Evolutionary conservation across 2,113 vertebrate species (phyloP).

Genomic region (Chionomys nivalis): DNA sequence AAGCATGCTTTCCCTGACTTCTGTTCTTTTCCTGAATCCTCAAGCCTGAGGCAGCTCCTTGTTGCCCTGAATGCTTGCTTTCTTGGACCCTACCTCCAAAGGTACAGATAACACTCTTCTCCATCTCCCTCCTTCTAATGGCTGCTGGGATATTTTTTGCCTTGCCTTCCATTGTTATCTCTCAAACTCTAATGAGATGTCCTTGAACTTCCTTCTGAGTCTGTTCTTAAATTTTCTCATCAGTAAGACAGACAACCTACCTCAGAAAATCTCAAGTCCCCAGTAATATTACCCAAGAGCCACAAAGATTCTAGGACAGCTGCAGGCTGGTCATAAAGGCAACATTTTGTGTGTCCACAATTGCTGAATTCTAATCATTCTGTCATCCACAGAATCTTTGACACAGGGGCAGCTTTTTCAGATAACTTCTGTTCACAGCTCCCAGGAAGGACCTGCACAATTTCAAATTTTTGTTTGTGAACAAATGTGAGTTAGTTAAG

Average conservation of each 20-base stretch:
- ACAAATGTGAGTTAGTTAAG: conserved; percentile 49
- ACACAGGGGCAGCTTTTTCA: not conserved
- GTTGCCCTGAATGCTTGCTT: too few species aligned
- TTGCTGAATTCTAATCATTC: not conserved
- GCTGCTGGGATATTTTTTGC: too few species aligned
- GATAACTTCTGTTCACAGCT: not conserved
- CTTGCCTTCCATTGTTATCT: not conserved
- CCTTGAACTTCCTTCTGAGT: not conserved
- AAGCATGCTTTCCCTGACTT: not conserved
- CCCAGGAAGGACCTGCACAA: not conserved
- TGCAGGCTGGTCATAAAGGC: not conserved
- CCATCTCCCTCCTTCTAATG: not conserved
- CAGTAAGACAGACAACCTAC: not conserved
- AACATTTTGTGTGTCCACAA: not conserved
- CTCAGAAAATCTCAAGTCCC: not conserved
- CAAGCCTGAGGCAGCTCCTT: not conserved
- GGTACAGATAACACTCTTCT: not conserved
- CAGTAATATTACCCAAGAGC: not conserved
- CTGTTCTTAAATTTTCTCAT: not conserved
- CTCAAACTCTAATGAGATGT: not conserved
- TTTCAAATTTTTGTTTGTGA: conserved; percentile 42
- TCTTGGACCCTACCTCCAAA: not conserved
- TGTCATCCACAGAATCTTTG: not conserved
- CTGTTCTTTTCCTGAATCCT: not conserved
- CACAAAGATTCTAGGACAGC: not conserved